Percentiles rank a stretch among this genome's conserved stretches.
Conservation (phyloP, 2,113 vertebrate genomes). For the Gnathonemus echidnorhynchus region DNA sequence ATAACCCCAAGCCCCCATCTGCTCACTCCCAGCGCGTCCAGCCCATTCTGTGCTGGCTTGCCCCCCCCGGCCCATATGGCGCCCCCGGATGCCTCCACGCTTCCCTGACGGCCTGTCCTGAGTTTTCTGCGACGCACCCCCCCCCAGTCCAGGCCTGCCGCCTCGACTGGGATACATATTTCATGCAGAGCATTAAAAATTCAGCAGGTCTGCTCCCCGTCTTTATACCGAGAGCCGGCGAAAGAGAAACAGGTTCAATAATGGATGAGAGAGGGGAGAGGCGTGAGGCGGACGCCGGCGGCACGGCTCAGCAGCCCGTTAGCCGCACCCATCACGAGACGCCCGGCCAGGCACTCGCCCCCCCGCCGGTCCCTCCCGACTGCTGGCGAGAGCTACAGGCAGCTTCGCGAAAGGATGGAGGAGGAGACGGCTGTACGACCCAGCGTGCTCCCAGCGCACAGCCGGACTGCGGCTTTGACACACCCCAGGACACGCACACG, state of each 20-base stretch:
- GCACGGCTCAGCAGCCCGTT: not conserved
- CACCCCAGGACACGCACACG: not conserved
- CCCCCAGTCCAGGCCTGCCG: conserved; percentile 35
- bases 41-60: not conserved
- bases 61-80: not conserved
- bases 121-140: not conserved
- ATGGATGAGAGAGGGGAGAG: conserved; percentile 62
- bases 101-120: not conserved
- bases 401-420: not conserved
- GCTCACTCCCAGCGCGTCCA: not conserved
- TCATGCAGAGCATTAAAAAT: conserved; percentile 59
- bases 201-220: conserved; percentile 56
- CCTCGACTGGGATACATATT: conserved; percentile 60
- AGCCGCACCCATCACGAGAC: not conserved
- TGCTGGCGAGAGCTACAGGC: not conserved
- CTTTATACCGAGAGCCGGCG: conserved; percentile 59
- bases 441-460: conserved; percentile 15
- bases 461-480: conserved; percentile 6
- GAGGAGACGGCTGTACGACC: not conserved
- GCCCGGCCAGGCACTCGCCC: not conserved
- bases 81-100: not conserved
- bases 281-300: not conserved
- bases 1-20: not conserved
- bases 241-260: conserved; percentile 64
- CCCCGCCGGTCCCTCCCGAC: not conserved